Evolutionary conservation across 2,797 vertebrate species (phyloP), one percentile per base, ranked within the genome.

Genomic region (Avahi laniger): DNA sequence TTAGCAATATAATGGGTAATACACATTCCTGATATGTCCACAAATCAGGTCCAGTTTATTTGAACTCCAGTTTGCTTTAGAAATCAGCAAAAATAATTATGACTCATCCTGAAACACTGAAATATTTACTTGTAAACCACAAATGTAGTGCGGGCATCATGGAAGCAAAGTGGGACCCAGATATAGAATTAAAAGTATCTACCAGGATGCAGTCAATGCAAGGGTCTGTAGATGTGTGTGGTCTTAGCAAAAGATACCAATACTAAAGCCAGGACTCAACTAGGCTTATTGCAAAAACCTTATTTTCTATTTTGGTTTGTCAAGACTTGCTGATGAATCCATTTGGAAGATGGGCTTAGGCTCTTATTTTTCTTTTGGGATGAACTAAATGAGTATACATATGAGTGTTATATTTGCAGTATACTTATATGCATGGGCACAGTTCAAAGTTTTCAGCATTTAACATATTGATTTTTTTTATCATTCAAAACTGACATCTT

Each of bases 381-480:
- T 61, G 24, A 54, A 24, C 48, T 48, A 10, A 7, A 0, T 24
- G 59, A 28, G 24, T 2, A 0, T 0, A 15, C 1, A 3, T 8
- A 14, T 46, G 15, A n/a, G 83, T 38, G 59, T 30, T 24, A 3
- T 5, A 14, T 24, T 14, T 38, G 17, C 1, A 33, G 0, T 8
- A 2, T 7, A 11, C 4, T 1, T 5, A 1, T 17, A 0, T 0
- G 1, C 20, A 2, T 5, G 7, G 12, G 22, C 33, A 8, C 5
- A 4, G 26, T 9, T 11, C 18, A 72, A 67, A 48, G 10, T 26
- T 20, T 54, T 33, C 41, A 52, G 38, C 11, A 1, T 17, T 8
- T 0, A 3, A 20, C n/a, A 0, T n/a, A 2, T 2, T 7, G 43
- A 15, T 18, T 14, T 61, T 26, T 78, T 69, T 24, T 9, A 2